These are phyloP conservation scores for Drosophila fuyamai DNA, from an alignment of 1,140 invertebrate genomes.

Conservation along the genomic window DNA sequence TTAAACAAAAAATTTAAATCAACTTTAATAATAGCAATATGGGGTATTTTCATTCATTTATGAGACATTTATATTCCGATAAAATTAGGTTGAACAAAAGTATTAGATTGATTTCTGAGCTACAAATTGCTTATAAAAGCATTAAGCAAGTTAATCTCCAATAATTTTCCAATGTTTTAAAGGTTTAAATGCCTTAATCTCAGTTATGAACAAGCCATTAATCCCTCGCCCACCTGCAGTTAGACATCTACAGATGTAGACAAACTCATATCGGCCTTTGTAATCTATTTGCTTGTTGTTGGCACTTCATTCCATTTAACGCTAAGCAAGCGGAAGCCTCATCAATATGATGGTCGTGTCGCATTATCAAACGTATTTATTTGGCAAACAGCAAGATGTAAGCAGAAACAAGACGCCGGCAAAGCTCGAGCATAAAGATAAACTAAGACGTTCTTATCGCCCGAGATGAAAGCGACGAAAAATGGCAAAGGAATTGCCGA, in stretches of 20 bases:
- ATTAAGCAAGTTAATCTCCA: background rate
- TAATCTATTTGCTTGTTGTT: constrained; percentile 54
- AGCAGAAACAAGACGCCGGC: constrained; percentile 19
- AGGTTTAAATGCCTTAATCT: background rate
- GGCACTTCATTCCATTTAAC: constrained; percentile 62
- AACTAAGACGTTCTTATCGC: constrained; percentile 70
- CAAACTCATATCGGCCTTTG: constrained; percentile 2
- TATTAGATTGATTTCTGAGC: too few relatives aligned
- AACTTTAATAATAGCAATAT: too few relatives aligned
- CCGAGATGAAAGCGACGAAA: constrained; percentile 62
- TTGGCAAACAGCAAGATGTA: constrained; percentile 58
- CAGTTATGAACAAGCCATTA: background rate
- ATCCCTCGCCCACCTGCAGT: background rate
- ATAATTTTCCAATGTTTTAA: background rate
- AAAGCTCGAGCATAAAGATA: constrained; percentile 57
- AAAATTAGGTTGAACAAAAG: too few relatives aligned
- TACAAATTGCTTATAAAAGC: too few relatives aligned
- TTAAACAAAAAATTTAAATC: too few relatives aligned
- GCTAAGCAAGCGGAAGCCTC: constrained; percentile 35
- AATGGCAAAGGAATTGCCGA: constrained; percentile 48
- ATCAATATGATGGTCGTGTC: constrained; percentile 69
- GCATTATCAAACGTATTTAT: constrained; percentile 77
- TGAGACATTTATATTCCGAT: too few relatives aligned
- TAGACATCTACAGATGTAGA: background rate
- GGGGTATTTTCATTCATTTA: too few relatives aligned